phyloP scores from a whole-genome alignment of 2,888 invertebrate genomes.

The Zhuqinia jingwanae region DNA sequence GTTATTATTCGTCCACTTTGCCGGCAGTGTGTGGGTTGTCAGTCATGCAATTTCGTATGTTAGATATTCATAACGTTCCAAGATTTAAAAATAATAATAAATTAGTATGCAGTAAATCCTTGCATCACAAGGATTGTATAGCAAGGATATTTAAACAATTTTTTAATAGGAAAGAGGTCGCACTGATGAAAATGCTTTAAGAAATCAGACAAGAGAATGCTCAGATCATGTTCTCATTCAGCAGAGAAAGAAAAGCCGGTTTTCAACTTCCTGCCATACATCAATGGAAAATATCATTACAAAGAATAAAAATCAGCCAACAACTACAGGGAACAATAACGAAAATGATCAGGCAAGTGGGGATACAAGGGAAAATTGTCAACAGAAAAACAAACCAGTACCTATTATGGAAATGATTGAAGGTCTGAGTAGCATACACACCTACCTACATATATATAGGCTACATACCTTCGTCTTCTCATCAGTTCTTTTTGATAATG shows the following conservation, averaged over 20 bases:
- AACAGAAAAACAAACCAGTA: not conserved
- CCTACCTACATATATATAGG: not conserved
- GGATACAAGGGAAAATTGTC: not conserved
- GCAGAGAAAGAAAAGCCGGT: not conserved
- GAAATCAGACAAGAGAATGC: slow-evolving; percentile 21
- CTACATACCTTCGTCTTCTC: too few relatives aligned
- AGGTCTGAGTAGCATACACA: not conserved
- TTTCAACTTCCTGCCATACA: not conserved
- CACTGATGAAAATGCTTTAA: not conserved
- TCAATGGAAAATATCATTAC: slow-evolving; percentile 3
- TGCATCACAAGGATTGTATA: too few relatives aligned
- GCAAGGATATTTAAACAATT: too few relatives aligned
- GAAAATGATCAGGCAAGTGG: slow-evolving; percentile 7
- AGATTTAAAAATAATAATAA: too few relatives aligned
- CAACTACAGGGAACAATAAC: not conserved
- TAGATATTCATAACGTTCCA: too few relatives aligned
- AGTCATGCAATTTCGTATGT: slow-evolving; percentile 4
- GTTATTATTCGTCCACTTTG: slow-evolving; percentile 26
- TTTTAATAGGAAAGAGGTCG: not conserved
- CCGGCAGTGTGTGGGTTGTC: slow-evolving; percentile 4
- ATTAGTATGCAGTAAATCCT: too few relatives aligned
- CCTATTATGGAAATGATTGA: not conserved
- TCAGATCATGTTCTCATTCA: not conserved
- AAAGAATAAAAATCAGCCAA: not conserved
- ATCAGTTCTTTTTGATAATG: too few relatives aligned